Percentiles rank a stretch among this genome's conserved stretches.
Evolutionary conservation across 30 jellyfish, hydroid and myxozoan species (phyloP).

Genomic region (Hydra vulgaris): DNA sequence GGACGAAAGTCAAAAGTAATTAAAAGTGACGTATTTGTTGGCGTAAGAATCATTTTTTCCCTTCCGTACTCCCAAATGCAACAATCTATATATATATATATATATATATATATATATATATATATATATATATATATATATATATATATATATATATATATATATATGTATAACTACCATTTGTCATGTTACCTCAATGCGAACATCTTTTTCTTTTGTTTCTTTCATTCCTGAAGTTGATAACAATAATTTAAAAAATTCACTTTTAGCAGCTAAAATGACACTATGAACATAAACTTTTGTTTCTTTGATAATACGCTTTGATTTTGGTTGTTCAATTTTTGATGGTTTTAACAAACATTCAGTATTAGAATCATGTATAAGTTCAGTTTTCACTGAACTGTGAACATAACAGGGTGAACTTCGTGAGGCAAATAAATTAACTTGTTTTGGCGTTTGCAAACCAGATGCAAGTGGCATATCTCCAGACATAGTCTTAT

Average conservation of each 20-base stretch:
- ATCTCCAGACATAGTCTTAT: neutral
- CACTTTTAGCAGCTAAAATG: slow-evolving; percentile 32
- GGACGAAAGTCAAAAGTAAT: too few relatives aligned
- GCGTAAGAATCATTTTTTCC: too few relatives aligned
- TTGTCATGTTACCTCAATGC: slow-evolving; percentile 11
- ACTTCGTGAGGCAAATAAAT: too few relatives aligned
- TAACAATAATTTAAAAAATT: slow-evolving; percentile 17
- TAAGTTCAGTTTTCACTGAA: neutral
- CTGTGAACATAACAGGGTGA: too few relatives aligned
- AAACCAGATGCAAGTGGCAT: neutral
- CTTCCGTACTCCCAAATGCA: too few relatives aligned
- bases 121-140: too few relatives aligned
- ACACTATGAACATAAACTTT: slow-evolving; percentile 33
- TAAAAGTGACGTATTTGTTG: too few relatives aligned
- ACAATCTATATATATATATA: too few relatives aligned
- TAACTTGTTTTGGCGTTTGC: neutral
- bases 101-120: too few relatives aligned
- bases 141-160: too few relatives aligned
- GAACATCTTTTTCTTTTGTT: slow-evolving; percentile 23
- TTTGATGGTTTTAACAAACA: neutral
- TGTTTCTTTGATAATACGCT: slow-evolving; percentile 6
- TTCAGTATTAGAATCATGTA: neutral
- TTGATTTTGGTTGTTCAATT: neutral
- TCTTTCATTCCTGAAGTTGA: slow-evolving; percentile 34
- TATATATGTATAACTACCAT: too few relatives aligned